A percentile compares a stretch with the other conserved stretches of the same genome.
These are phyloP conservation scores for Agapornis roseicollis DNA, from an alignment of 2,113 vertebrate species.

Conservation along the genomic window DNA sequence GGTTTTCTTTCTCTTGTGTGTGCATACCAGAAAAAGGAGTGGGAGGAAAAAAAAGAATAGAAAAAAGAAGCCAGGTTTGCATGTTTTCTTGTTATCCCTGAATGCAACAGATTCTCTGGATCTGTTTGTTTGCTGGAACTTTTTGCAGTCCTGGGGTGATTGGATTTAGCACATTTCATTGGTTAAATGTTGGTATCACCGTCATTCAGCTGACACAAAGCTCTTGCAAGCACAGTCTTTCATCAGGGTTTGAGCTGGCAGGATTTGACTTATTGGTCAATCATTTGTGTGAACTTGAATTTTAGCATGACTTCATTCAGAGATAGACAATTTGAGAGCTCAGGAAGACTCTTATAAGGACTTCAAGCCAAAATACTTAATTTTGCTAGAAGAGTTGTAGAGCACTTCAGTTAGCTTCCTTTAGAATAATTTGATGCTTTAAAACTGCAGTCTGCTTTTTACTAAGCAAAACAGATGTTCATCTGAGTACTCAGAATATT, in stretches of 20 bases:
- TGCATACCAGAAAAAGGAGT: conserved; percentile 58
- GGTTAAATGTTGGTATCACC: neutral
- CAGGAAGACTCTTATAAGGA: neutral
- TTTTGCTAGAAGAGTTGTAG: neutral
- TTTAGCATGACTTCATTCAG: neutral
- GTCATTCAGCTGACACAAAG: neutral
- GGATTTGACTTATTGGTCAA: neutral
- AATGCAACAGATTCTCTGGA: neutral
- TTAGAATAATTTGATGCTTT: neutral
- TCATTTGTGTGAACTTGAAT: neutral
- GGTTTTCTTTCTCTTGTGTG: conserved; percentile 45
- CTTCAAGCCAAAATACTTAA: neutral
- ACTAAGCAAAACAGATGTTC: neutral
- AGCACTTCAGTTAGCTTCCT: neutral
- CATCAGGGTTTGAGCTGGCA: conserved; percentile 10
- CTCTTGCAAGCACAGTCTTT: neutral
- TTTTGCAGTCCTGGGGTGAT: neutral
- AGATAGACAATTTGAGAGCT: neutral
- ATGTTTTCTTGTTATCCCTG: neutral
- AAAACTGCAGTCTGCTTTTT: neutral
- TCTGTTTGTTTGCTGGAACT: neutral
- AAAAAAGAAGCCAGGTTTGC: neutral
- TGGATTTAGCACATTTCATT: neutral
- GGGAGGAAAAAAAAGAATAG: neutral
- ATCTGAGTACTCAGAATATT: neutral